Evolutionary conservation across 2,797 vertebrate species (phyloP).

Genomic region (Poecilia gillii): DNA sequence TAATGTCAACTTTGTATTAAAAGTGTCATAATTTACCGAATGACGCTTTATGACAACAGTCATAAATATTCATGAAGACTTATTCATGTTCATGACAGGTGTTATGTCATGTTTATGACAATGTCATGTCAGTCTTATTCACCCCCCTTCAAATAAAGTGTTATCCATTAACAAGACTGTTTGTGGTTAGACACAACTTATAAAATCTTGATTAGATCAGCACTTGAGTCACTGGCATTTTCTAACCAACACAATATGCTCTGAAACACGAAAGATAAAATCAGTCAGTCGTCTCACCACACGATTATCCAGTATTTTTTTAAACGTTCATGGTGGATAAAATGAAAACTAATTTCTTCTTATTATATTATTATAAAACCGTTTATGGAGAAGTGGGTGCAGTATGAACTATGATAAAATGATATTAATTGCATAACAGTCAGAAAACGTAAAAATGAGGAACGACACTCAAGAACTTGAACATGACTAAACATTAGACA

Average conservation of each 20-base stretch:
- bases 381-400: neutral
- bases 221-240: neutral
- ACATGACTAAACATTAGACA: neutral
- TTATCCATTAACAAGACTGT: neutral
- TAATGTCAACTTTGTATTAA: too few relatives aligned
- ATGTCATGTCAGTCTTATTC: too few relatives aligned
- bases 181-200: neutral
- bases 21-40: too few relatives aligned
- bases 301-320: neutral
- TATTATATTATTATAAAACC: neutral
- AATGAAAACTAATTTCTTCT: neutral
- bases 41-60: too few relatives aligned
- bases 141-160: too few relatives aligned
- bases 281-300: neutral
- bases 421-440: neutral
- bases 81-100: too few relatives aligned
- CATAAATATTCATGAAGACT: too few relatives aligned
- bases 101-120: too few relatives aligned
- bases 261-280: neutral
- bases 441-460: neutral
- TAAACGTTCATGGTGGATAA: neutral
- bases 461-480: neutral
- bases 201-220: neutral
- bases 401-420: neutral
- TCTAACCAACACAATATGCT: neutral